phyloP scores from a whole-genome alignment of 2,797 vertebrate genomes.

The Lepidocolaptes lacrymiger region DNA sequence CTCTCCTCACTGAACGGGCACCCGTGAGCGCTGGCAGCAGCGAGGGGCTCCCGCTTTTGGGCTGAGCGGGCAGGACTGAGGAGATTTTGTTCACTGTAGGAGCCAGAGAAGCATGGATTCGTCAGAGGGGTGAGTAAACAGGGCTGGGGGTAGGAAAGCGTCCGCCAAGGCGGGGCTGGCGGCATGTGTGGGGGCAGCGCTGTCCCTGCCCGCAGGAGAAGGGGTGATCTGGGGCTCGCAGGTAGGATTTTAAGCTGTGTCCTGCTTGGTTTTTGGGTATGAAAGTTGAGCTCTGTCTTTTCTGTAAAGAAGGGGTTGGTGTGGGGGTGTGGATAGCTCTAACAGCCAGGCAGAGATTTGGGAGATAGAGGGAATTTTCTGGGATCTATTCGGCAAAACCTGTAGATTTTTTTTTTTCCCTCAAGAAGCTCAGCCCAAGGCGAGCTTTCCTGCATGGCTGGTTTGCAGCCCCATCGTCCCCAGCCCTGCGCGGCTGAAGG shows the following conservation, averaged over 20 bases:
- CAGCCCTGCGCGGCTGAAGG: neutral
- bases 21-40: neutral
- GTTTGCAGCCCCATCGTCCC: neutral
- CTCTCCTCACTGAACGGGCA: neutral
- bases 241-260: fast-evolving
- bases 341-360: neutral
- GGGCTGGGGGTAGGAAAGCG: neutral
- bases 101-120: neutral
- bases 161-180: neutral
- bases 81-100: neutral
- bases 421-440: neutral
- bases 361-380: neutral
- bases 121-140: neutral
- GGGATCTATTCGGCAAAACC: neutral
- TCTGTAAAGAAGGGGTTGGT: neutral
- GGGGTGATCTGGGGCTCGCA: neutral
- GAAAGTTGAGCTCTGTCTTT: neutral
- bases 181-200: neutral
- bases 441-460: neutral
- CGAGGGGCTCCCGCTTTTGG: neutral
- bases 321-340: neutral
- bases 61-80: neutral
- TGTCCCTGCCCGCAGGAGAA: neutral
- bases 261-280: neutral
- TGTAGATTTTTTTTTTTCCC: neutral